Evolutionary conservation across 2,113 vertebrate genomes (phyloP).

Genomic region (Heptranchias perlo): DNA sequence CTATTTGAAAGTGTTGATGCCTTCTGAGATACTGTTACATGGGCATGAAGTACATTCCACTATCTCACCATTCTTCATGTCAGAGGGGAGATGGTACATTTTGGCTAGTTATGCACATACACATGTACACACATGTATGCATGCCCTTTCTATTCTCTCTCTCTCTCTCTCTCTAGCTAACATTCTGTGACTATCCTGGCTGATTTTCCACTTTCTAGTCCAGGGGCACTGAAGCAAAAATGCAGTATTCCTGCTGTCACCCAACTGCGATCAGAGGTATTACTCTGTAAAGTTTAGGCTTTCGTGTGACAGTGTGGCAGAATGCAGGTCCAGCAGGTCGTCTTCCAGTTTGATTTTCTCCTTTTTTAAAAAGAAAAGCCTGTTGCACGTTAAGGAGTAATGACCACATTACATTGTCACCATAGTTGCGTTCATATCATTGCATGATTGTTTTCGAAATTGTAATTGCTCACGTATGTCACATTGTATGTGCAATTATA

Average conservation of each 20-base stretch:
- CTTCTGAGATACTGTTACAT: background rate
- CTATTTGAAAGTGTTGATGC: background rate
- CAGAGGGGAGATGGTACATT: background rate
- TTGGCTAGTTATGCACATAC: background rate
- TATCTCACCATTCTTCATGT: background rate
- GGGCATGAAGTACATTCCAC: background rate
- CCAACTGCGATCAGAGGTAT: background rate
- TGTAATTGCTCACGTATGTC: background rate
- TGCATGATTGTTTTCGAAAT: conserved; percentile 25
- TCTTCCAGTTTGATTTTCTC: background rate
- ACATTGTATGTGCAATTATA: conserved; percentile 12
- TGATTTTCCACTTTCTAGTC: background rate
- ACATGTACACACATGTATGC: background rate
- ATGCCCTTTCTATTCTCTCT: background rate
- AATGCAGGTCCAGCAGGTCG: background rate
- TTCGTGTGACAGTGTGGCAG: background rate
- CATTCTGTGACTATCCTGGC: background rate
- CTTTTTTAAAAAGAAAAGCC: background rate
- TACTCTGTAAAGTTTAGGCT: background rate
- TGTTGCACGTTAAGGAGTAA: background rate
- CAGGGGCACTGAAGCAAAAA: background rate
- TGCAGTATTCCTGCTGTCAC: background rate
- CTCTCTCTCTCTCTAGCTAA: background rate
- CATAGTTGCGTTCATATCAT: background rate
- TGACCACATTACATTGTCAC: background rate